Evolutionary conservation across 2,888 invertebrate species (phyloP).

Genomic region (Tenthredo livida): DNA sequence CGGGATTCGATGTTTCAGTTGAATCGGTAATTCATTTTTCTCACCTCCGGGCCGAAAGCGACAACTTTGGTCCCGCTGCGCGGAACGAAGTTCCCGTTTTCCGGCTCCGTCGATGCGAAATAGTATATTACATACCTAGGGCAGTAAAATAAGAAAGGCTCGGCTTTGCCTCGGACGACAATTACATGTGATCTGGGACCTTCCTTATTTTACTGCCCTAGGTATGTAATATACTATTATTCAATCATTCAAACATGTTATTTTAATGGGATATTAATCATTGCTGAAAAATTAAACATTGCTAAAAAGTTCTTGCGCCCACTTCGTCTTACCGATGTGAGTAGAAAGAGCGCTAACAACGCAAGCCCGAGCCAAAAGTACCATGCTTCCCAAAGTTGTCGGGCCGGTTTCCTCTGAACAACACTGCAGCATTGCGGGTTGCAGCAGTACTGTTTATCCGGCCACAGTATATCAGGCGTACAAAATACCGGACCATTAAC

Average conservation of each 20-base stretch:
- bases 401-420: slow-evolving; percentile 70
- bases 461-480: slow-evolving; percentile 67
- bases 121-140: too few relatives aligned
- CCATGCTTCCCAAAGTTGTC: slow-evolving; percentile 74
- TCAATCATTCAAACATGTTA: slow-evolving; percentile 55
- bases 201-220: too few relatives aligned
- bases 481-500: slow-evolving; percentile 66
- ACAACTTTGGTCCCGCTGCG: too few relatives aligned
- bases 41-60: too few relatives aligned
- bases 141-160: too few relatives aligned
- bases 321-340: slow-evolving; percentile 66
- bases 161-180: too few relatives aligned
- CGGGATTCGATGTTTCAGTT: not conserved
- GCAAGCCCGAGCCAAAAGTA: slow-evolving; percentile 74
- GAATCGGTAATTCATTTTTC: too few relatives aligned
- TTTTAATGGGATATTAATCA: not conserved
- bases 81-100: too few relatives aligned
- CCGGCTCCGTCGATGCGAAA: too few relatives aligned
- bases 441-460: slow-evolving; percentile 71
- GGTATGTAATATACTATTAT: too few relatives aligned
- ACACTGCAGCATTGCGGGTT: slow-evolving; percentile 72
- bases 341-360: slow-evolving; percentile 69
- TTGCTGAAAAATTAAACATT: not conserved
- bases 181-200: too few relatives aligned
- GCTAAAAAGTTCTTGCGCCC: not conserved